Conservation (phyloP, 2,113 vertebrate genomes). For the Colossoma macropomum region DNA sequence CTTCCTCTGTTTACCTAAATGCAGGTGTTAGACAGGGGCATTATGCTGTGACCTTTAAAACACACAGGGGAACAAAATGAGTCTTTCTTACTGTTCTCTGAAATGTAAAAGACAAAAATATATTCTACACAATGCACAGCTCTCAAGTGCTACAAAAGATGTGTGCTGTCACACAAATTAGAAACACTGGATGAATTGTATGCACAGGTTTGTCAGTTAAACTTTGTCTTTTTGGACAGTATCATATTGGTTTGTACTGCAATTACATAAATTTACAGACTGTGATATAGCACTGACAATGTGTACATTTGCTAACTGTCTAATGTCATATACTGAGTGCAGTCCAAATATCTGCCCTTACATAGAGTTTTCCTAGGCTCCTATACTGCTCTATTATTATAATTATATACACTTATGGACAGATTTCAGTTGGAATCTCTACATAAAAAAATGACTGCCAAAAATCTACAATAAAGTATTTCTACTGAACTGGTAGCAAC, state of each 20-base stretch:
- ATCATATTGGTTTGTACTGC: no score
- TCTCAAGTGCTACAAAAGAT: background rate
- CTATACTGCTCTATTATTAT: background rate
- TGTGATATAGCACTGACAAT: background rate
- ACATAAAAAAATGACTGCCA: background rate
- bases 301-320: background rate
- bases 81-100: slow-evolving; percentile 35
- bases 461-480: background rate
- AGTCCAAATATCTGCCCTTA: background rate
- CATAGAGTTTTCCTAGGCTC: background rate
- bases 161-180: background rate
- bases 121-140: background rate
- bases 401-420: background rate
- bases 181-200: background rate
- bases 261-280: no score
- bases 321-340: background rate
- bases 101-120: slow-evolving; percentile 17
- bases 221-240: background rate
- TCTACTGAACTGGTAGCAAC: background rate
- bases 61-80: background rate
- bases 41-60: slow-evolving; percentile 45
- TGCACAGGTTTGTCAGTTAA: background rate
- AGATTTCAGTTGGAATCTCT: background rate
- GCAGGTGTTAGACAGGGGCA: slow-evolving; percentile 45
- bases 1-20: slow-evolving; percentile 63